Evolutionary conservation across 2,888 invertebrate genomes (phyloP).

Genomic region (Drosophila histrio): DNA sequence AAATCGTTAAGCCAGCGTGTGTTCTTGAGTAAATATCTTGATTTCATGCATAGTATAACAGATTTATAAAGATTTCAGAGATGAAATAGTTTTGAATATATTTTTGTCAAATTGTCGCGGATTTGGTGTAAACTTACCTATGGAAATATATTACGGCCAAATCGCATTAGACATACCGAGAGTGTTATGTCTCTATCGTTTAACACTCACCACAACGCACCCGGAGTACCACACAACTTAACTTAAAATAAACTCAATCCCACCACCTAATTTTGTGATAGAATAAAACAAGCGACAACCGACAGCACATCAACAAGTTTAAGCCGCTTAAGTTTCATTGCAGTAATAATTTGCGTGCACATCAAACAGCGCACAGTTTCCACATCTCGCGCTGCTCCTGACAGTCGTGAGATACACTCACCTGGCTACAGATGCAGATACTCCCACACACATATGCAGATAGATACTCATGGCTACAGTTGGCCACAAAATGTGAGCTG

Average conservation of each 20-base stretch:
- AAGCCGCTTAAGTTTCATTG: slow-evolving; percentile 73
- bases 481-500: slow-evolving; percentile 48
- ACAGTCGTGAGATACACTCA: slow-evolving; percentile 40
- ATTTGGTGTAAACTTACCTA: background rate
- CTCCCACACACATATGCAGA: slow-evolving; percentile 4
- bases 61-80: background rate
- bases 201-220: background rate
- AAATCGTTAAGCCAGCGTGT: no score
- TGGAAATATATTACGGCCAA: slow-evolving; percentile 2
- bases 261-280: slow-evolving; percentile 19
- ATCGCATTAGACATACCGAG: slow-evolving; percentile 20
- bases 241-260: slow-evolving; percentile 1
- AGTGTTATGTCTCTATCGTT: slow-evolving; percentile 38
- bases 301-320: slow-evolving; percentile 60
- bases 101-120: background rate
- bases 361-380: slow-evolving; percentile 41
- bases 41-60: no score
- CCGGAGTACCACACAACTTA: background rate
- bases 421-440: slow-evolving; percentile 38
- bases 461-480: slow-evolving; percentile 8
- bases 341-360: slow-evolving; percentile 73
- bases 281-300: slow-evolving; percentile 19
- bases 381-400: slow-evolving; percentile 2
- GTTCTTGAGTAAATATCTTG: no score
- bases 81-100: background rate